Evolutionary conservation across 2,797 vertebrate genomes (phyloP), one percentile per base, ranked within the genome.

Genomic region (Darevskia mixta): DNA sequence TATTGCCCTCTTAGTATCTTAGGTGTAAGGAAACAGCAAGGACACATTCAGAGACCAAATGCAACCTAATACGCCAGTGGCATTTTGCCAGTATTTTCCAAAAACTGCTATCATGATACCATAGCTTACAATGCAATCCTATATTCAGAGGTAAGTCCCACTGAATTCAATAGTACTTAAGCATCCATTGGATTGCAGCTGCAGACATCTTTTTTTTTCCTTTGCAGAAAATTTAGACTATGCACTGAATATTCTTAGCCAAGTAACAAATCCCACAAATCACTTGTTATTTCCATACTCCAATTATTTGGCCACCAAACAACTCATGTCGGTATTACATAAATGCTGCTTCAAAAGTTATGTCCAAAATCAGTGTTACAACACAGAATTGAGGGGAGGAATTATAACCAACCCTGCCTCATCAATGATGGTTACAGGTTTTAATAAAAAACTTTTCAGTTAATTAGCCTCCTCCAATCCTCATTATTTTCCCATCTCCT

Each of bases 401-500:
- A 8, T 55, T n/a, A 45, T 15, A 77, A 77, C 86, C 29, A 88
- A 88, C 10, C 29, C 18, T 2, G 29, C 43, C 15, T 80, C 18
- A 25, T 23, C 4, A 90, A 91, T 27, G 18, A 86, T 79, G 35
- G 32, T 67, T 67, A 67, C 27, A 29, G 69, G n/a, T 32, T 6
- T 72, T 17, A 17, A 11, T 32, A 72, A 72, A 72, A 72, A 1
- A 18, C 25, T 38, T n/a, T 78, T 90, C 82, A 41, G 69, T 72
- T 13, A 41, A 61, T 20, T 75, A 76, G 13, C 86, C 90, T 79
- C 77, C 84, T 84, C 4, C 0, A 32, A 32, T 58, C 79, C 89
- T 87, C 83, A 78, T 64, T 91, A 86, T 66, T 88, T 69, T 87
- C 79, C 43, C 79, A 17, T 9, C 41, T 3, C 27, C 82, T 88